A percentile compares a stretch with the other conserved stretches of the same genome.
phyloP scores from a whole-genome alignment of 1,140 invertebrate genomes.

The Zaprionus kolodkinae region DNA sequence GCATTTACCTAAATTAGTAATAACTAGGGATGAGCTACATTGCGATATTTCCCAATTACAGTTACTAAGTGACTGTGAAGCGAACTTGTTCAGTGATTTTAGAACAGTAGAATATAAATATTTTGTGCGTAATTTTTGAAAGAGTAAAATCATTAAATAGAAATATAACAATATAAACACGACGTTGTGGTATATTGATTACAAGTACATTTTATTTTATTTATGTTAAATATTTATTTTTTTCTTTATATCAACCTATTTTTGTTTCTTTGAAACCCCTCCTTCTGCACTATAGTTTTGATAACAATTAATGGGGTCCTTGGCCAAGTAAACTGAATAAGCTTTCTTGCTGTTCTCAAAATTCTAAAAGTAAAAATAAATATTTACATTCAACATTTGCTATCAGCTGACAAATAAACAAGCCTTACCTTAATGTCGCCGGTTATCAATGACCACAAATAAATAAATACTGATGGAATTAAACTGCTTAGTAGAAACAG shows the following conservation, averaged over 20 bases:
- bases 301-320: conserved; percentile 77
- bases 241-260: not conserved
- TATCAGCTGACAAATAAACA: not conserved
- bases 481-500: conserved; percentile 55
- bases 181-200: not conserved
- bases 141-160: not conserved
- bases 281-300: conserved; percentile 61
- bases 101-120: not conserved
- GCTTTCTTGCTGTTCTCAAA: conserved; percentile 60
- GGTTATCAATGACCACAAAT: conserved; percentile 67
- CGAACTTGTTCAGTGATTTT: conserved; percentile 19
- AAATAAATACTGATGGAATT: conserved; percentile 66
- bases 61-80: conserved; percentile 7
- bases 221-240: not conserved
- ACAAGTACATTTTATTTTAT: not conserved
- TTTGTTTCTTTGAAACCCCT: conserved; percentile 38
- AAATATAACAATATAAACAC: not conserved
- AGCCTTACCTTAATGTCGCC: conserved; percentile 67
- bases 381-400: conserved; percentile 8
- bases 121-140: too few relatives aligned
- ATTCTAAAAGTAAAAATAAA: conserved; percentile 53
- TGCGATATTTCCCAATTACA: not conserved
- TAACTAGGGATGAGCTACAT: not conserved
- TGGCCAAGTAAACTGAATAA: conserved; percentile 59
- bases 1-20: conserved; percentile 17